These are phyloP conservation scores for Coptodon rendalli DNA, from an alignment of 2,113 vertebrate genomes.

Conservation along the genomic window DNA sequence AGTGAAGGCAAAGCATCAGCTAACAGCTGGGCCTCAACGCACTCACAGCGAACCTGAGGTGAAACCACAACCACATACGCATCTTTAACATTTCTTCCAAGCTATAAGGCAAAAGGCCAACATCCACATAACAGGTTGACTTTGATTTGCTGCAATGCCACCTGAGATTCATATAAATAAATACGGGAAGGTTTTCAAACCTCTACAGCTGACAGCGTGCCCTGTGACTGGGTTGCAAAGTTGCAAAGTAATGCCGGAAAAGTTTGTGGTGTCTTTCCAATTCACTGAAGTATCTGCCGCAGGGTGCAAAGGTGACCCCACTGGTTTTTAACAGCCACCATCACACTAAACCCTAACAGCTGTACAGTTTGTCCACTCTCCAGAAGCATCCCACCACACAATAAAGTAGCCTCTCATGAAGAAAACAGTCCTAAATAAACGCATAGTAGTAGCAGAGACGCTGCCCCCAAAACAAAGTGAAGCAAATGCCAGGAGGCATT, in stretches of 20 bases:
- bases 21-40: constrained; percentile 48
- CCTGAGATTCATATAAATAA: constrained; percentile 53
- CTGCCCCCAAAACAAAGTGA: constrained; percentile 66
- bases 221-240: constrained; percentile 22
- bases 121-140: constrained; percentile 49
- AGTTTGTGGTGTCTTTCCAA: constrained; percentile 31
- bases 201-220: constrained; percentile 5
- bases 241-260: not conserved
- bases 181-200: constrained; percentile 1
- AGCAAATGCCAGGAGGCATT: constrained; percentile 58
- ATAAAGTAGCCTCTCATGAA: constrained; percentile 41
- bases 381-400: constrained; percentile 35
- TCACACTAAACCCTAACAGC: constrained; percentile 45
- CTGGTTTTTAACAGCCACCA: constrained; percentile 16
- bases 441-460: constrained; percentile 48
- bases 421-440: constrained; percentile 63
- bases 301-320: constrained; percentile 50
- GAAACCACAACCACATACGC: constrained; percentile 61
- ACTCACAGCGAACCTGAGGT: constrained; percentile 52
- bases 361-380: constrained; percentile 31
- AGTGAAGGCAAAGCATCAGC: constrained; percentile 42
- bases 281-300: constrained; percentile 40
- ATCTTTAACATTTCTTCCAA: constrained; percentile 44
- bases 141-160: constrained; percentile 40
- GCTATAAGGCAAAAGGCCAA: constrained; percentile 23